phyloP scores from a whole-genome alignment of 2,888 invertebrate genomes.

The Conus canariensis region DNA sequence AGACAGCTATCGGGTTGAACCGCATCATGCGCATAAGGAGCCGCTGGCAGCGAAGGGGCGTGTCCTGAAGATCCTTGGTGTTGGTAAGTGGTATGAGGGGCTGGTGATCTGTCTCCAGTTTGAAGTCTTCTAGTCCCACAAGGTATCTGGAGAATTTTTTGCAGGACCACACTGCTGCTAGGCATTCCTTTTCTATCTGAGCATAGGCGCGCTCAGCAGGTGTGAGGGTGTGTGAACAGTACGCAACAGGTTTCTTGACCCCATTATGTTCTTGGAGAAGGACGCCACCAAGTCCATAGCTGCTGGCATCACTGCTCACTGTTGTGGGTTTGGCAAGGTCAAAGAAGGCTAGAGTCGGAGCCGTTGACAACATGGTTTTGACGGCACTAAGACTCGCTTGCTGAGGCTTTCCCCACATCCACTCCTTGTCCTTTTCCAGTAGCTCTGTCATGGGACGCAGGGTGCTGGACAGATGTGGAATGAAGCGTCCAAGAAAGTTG shows the following conservation, averaged over 20 bases:
- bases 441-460: neutral
- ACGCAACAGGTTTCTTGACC: conserved; percentile 16
- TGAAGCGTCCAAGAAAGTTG: neutral
- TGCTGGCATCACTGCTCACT: neutral
- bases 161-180: conserved; percentile 54
- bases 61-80: conserved; percentile 49
- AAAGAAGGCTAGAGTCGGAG: neutral
- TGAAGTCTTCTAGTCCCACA: conserved; percentile 51
- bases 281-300: neutral
- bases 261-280: conserved; percentile 14
- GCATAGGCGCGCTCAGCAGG: neutral
- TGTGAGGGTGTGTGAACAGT: conserved; percentile 4
- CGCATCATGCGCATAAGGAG: conserved; percentile 53
- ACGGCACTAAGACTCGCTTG: neutral
- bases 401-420: neutral
- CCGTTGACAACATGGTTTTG: neutral
- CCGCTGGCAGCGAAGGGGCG: conserved; percentile 55
- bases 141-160: conserved; percentile 53
- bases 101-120: conserved; percentile 58
- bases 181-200: conserved; percentile 37
- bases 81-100: conserved; percentile 56
- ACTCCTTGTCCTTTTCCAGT: neutral
- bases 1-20: conserved; percentile 45
- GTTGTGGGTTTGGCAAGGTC: conserved; percentile 41
- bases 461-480: conserved; percentile 3